phyloP scores from a whole-genome alignment of 2,113 vertebrate species.

The Caretta caretta region DNA sequence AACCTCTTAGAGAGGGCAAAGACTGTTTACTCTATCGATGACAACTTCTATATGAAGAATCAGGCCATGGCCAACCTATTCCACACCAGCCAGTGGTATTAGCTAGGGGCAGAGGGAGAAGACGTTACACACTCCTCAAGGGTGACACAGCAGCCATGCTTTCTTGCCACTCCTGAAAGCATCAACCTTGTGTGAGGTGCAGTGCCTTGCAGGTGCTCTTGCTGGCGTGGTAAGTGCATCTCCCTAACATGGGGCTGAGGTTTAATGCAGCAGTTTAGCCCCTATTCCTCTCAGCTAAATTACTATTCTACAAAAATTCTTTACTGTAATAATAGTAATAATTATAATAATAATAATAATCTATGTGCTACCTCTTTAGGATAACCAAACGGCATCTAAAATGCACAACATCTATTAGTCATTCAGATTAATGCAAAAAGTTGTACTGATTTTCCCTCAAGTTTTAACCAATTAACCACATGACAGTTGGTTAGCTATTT shows the following conservation, averaged over 20 bases:
- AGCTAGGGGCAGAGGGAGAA: not conserved
- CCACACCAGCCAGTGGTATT: not conserved
- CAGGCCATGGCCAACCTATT: not conserved
- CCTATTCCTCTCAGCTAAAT: not conserved
- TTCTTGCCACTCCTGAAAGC: not conserved
- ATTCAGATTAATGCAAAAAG: not conserved
- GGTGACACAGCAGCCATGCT: not conserved
- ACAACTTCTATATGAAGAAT: not conserved
- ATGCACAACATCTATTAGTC: not conserved
- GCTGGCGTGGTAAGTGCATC: not conserved
- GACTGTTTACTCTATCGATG: no score
- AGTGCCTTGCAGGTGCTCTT: not conserved
- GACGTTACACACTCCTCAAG: not conserved
- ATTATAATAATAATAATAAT: not conserved
- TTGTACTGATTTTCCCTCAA: not conserved
- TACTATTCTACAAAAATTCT: not conserved
- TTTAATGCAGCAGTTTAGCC: not conserved
- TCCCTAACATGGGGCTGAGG: not conserved
- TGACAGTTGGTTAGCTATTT: not conserved
- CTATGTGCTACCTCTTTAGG: not conserved
- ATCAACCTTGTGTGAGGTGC: not conserved
- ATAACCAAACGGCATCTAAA: not conserved
- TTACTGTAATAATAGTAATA: not conserved
- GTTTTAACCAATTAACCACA: not conserved
- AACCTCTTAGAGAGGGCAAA: no score